Base-by-base conservation (phyloP, 2,113 vertebrate genomes). In the Xenopus borealis region DNA sequence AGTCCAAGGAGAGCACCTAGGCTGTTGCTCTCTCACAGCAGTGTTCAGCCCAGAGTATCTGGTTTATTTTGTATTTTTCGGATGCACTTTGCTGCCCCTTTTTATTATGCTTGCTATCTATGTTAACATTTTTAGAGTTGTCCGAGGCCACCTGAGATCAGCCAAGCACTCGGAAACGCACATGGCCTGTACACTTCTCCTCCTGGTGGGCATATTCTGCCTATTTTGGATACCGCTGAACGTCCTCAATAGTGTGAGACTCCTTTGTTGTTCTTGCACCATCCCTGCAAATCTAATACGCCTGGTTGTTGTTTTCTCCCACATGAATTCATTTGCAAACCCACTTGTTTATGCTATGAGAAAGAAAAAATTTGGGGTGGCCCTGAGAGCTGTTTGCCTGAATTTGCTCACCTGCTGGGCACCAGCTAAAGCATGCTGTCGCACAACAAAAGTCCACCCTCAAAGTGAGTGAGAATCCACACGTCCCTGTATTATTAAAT, bases 161-260 rank as follows among this genome's bases (percentile, higher is more conserved):
- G 30, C 80, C 6, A 63, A 81, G 14, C 83, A 87, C 55, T 63
- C 46, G 2, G 80, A 83, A n/a, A 77, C 80, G 10, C 30, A 30
- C 14, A 73, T 58, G 67, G 74, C 84, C 19, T 80, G 73, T 23
- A 86, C 83, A 44, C 79, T 93, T 57, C 72, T 83, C 19, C 78
- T 92, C 47, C 87, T 91, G 7, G 81, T 93, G 4, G 88, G 83
- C 6, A 81, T 91, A 45, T 88, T 94, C 79, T 82, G 91, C 78
- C 33, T 91, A 11, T 83, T 91, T 62, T 93, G 90, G 77, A 76
- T 90, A 44, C 90, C 91, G 0, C 46, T 89, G n/a, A 88, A 93
- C 45, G 75, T 88, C 61, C 74, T 82, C 67, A 87, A 92, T 13
- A 74, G 72, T 20, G 76, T 91, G 44, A 64, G 69, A 62, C 86